These are phyloP conservation scores for Acheta domesticus DNA, from an alignment of 2,888 invertebrate species.

Conservation along the genomic window DNA sequence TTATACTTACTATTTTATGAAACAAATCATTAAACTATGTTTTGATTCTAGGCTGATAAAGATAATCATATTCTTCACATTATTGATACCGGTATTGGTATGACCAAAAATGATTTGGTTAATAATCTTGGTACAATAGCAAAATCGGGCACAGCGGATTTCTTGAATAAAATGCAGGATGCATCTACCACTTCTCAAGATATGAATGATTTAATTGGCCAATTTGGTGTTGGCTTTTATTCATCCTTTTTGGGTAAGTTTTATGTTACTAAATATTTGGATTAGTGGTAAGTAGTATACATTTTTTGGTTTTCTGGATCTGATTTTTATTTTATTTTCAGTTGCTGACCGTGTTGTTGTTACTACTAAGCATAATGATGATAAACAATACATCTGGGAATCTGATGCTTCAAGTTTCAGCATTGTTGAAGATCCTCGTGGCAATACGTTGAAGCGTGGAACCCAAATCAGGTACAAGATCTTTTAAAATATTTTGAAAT, in stretches of 20 bases:
- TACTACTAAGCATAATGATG: constrained; percentile 90
- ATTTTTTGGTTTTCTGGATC: constrained; percentile 1
- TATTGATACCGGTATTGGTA: constrained; percentile 95
- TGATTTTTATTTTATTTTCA: constrained; percentile 40
- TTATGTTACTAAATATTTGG: not conserved
- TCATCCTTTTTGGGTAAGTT: constrained; percentile 76
- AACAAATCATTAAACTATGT: not conserved
- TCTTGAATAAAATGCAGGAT: constrained; percentile 54
- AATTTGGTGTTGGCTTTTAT: constrained; percentile 99
- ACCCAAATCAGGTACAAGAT: constrained; percentile 67
- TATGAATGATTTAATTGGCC: constrained; percentile 96
- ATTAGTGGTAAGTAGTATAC: not conserved
- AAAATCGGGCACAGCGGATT: constrained; percentile 95
- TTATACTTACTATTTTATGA: not conserved
- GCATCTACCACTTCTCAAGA: constrained; percentile 54
- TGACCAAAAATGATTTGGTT: constrained; percentile 90
- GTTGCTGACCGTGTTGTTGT: constrained; percentile 96
- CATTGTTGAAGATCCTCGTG: constrained; percentile 91
- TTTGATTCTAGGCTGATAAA: constrained; percentile 29
- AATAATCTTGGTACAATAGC: constrained; percentile 98
- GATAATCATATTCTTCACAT: constrained; percentile 73
- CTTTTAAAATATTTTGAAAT: no score
- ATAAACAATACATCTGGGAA: constrained; percentile 96
- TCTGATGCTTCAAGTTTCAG: constrained; percentile 89
- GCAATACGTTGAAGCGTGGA: constrained; percentile 85